Conservation (phyloP, 2,797 vertebrate genomes). For the Megalops cyprinoides region DNA sequence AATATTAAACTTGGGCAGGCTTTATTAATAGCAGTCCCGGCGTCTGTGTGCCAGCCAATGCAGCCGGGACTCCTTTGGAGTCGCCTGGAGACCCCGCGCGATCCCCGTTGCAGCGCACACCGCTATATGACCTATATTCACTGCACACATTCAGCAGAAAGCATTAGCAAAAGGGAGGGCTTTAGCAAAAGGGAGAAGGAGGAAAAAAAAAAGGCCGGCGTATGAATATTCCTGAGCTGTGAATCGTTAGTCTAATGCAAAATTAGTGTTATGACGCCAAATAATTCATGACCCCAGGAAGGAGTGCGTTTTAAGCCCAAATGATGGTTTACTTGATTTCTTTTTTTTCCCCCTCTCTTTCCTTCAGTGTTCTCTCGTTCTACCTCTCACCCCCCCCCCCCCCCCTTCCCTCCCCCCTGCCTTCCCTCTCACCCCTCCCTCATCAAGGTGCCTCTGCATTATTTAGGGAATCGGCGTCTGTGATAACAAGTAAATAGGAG, state of each 20-base stretch:
- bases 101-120: conserved; percentile 43
- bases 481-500: conserved; percentile 62
- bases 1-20: conserved; percentile 65
- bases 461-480: conserved; percentile 64
- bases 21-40: conserved; percentile 68
- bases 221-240: conserved; percentile 79
- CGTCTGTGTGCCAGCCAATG: conserved; percentile 50
- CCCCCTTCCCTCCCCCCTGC: conserved; percentile 1
- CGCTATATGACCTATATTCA: conserved; percentile 78
- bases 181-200: conserved; percentile 44
- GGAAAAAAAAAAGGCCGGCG: conserved; percentile 65
- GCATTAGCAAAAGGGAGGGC: conserved; percentile 68
- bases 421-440: conserved; percentile 37
- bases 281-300: conserved; percentile 77
- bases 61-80: conserved; percentile 56
- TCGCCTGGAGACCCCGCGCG: conserved; percentile 69
- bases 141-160: conserved; percentile 63
- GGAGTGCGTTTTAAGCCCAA: conserved; percentile 71
- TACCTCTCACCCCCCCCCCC: not conserved
- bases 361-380: conserved; percentile 34
- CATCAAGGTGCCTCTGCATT: conserved; percentile 58
- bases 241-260: conserved; percentile 84
- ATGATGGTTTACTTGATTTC: conserved; percentile 65
- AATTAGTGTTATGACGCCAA: conserved; percentile 79
- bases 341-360: conserved; percentile 6